phyloP scores from a whole-genome alignment of 2,797 vertebrate species.

The Hapalemur alaotrensis region DNA sequence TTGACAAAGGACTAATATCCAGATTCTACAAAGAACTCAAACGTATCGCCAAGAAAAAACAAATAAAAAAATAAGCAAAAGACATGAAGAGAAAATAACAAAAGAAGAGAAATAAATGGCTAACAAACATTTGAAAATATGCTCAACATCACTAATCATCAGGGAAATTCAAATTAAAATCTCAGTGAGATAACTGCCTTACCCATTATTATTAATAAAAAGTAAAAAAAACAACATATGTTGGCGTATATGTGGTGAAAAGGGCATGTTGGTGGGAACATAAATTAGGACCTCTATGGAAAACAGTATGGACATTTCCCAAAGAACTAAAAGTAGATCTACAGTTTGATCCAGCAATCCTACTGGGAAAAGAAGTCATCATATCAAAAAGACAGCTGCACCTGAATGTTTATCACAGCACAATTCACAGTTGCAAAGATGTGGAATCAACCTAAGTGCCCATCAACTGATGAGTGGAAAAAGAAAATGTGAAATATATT shows the following conservation, averaged over 20 bases:
- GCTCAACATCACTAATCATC: not conserved
- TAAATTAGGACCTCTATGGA: not conserved
- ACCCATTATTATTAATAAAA: not conserved
- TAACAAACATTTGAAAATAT: not conserved
- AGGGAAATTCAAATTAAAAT: not conserved
- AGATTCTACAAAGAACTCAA: not conserved
- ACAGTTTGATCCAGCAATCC: not conserved
- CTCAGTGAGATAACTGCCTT: not conserved
- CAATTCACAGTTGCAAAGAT: not conserved
- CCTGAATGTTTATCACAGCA: not conserved
- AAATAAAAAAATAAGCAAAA: not conserved
- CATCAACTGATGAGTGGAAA: not conserved
- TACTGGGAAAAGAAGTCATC: too few species aligned
- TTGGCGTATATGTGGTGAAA: not conserved
- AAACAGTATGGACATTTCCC: not conserved
- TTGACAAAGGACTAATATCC: not conserved
- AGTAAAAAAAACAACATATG: not conserved
- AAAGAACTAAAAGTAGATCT: not conserved
- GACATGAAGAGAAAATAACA: not conserved
- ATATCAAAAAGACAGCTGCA: too few species aligned
- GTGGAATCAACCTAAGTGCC: not conserved
- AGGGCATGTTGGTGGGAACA: not conserved
- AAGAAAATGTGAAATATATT: not conserved
- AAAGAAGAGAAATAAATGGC: not conserved
- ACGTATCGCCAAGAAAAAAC: not conserved